phyloP scores from a whole-genome alignment of 2,797 vertebrate genomes.

The Bryconaethiops microstoma region DNA sequence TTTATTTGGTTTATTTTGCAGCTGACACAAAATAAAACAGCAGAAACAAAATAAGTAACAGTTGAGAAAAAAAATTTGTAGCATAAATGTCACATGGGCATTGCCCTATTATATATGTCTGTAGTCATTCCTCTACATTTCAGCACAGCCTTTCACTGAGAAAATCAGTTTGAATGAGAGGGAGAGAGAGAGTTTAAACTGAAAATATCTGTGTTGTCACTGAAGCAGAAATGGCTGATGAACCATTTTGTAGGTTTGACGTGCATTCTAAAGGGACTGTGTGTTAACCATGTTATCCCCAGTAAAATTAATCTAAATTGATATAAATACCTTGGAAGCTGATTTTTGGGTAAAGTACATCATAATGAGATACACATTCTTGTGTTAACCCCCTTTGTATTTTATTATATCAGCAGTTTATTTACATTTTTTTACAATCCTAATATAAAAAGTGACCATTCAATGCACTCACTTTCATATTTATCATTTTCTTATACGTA shows the following conservation, averaged over 20 bases:
- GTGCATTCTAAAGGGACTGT: slow-evolving; percentile 19
- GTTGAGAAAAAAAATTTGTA: slow-evolving; percentile 59
- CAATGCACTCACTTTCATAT: slow-evolving; percentile 63
- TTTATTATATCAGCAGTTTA: slow-evolving; percentile 59
- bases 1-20: slow-evolving; percentile 76
- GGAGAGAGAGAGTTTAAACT: slow-evolving; percentile 53
- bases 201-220: slow-evolving; percentile 3
- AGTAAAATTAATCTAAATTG: slow-evolving; percentile 24
- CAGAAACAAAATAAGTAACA: slow-evolving; percentile 59
- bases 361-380: slow-evolving; percentile 16
- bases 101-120: slow-evolving; percentile 40
- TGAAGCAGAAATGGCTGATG: slow-evolving; percentile 6
- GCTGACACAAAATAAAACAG: slow-evolving; percentile 62
- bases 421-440: slow-evolving; percentile 69
- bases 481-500: slow-evolving; percentile 65
- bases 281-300: slow-evolving; percentile 1
- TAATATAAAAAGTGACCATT: slow-evolving; percentile 62
- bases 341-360: slow-evolving; percentile 42
- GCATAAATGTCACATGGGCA: slow-evolving; percentile 54
- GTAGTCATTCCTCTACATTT: slow-evolving; percentile 43
- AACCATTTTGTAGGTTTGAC: not conserved
- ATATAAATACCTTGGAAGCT: slow-evolving; percentile 54
- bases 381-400: slow-evolving; percentile 28
- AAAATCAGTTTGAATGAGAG: slow-evolving; percentile 22
- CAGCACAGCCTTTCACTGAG: slow-evolving; percentile 46